These are phyloP conservation scores for Sinonovacula constricta DNA, from an alignment of 1,140 invertebrate species.

Conservation along the genomic window DNA sequence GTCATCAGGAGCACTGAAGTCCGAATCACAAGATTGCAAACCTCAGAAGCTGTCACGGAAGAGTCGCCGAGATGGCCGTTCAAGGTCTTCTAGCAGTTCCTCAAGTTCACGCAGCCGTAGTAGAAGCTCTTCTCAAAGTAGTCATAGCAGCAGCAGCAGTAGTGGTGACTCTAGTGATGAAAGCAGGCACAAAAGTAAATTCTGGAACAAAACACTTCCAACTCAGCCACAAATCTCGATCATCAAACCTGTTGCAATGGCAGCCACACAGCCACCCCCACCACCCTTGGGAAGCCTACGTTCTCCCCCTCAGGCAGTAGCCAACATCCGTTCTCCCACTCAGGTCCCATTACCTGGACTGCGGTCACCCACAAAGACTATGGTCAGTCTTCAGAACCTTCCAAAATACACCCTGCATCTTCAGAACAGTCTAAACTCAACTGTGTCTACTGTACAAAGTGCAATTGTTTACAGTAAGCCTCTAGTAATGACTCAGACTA, in stretches of 20 bases:
- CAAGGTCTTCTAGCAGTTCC: slow-evolving; percentile 13
- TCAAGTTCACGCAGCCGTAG: slow-evolving; percentile 24
- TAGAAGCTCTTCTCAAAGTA: slow-evolving; percentile 23
- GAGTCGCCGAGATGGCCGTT: slow-evolving; percentile 2
- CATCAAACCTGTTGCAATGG: background rate
- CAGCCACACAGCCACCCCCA: no score
- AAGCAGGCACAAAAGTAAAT: slow-evolving; percentile 11
- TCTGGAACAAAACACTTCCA: slow-evolving; percentile 29
- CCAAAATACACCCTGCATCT: slow-evolving; percentile 21
- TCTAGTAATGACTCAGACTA: background rate
- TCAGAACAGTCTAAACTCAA: background rate
- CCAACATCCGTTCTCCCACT: background rate
- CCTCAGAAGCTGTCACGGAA: background rate
- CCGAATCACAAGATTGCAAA: background rate
- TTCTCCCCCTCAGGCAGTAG: no score
- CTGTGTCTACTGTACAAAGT: slow-evolving; percentile 22
- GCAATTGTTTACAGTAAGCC: slow-evolving; percentile 5
- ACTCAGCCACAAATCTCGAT: slow-evolving; percentile 20
- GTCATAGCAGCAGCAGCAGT: slow-evolving; percentile 35
- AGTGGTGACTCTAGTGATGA: slow-evolving; percentile 30
- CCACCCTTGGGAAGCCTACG: no score
- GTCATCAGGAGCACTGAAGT: no score
- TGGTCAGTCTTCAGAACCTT: slow-evolving; percentile 11
- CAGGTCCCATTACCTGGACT: background rate
- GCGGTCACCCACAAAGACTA: no score